Evolutionary conservation across 2,113 vertebrate species (phyloP), one percentile per base, ranked within the genome.

Genomic region (Circaetus gallicus): DNA sequence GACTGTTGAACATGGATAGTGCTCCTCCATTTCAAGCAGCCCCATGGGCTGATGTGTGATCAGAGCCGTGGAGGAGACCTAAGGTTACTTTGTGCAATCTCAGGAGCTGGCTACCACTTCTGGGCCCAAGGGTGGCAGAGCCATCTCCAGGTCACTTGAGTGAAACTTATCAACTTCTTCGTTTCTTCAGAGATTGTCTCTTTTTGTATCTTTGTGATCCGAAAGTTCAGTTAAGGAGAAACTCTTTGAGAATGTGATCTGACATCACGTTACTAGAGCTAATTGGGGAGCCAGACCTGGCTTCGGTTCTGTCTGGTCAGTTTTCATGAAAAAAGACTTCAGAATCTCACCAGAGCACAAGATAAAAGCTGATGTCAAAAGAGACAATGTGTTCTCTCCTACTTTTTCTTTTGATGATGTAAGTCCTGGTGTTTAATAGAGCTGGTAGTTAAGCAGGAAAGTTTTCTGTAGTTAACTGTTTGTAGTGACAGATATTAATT

Each of bases 401-500:
- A 95, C 93, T 94, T 97, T 97, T 96, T 86, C 96, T 96, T 97
- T 97, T 97, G 96, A 98, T 95, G 87, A 70, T 96, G 1, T 87
- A 87, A 95, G 93, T 82, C 80, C 87, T 95, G 94, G 96, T 96
- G 94, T 97, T 98, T 98, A 96, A 97, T 97, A 95, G 80, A 82
- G 52, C 62, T 88, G 32, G 66, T 96, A 96, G 94, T 95, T 98
- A 97, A 97, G 95, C 96, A 97, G 96, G 86, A 95, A 96, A 96
- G 78, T 96, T 96, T 95, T 93, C 67, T 93, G 84, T 87, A 97
- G 97, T 97, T 96, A 96, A 96, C 36, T 56, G 65, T 96, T 95
- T 96, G 97, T 96, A 96, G 72, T 96, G 97, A 97, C 97, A 97
- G 97, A 96, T 97, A 97, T 98, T 98, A 98, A 98, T 98, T 98